phyloP scores from a whole-genome alignment of 2,113 vertebrate genomes.

The rat (Rattus norvegicus) region GRCr8 NC_086021.1:51156501-51157000 shows the following conservation, averaged over 20 bases:
- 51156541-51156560: neutral
- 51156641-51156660: neutral
- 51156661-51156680: neutral
- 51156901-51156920: neutral
- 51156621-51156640: neutral
- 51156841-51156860: neutral
- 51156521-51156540: neutral
- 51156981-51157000: conserved; percentile 54
- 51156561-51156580: neutral
- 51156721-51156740: neutral
- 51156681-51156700: conserved; percentile 32
- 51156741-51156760: neutral
- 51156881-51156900: conserved; percentile 23
- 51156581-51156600: neutral
- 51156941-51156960: conserved; percentile 33
- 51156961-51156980: conserved; percentile 66
- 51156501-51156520: neutral
- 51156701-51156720: neutral
- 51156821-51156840: conserved; percentile 53
- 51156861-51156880: neutral
- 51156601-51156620: neutral
- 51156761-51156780: neutral
- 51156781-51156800: neutral
- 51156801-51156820: conserved; percentile 22
- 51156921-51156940: conserved; percentile 70